Evolutionary conservation across 1,140 invertebrate species (phyloP), one percentile per base, ranked within the genome.

Genomic region (Hermetia illucens): DNA sequence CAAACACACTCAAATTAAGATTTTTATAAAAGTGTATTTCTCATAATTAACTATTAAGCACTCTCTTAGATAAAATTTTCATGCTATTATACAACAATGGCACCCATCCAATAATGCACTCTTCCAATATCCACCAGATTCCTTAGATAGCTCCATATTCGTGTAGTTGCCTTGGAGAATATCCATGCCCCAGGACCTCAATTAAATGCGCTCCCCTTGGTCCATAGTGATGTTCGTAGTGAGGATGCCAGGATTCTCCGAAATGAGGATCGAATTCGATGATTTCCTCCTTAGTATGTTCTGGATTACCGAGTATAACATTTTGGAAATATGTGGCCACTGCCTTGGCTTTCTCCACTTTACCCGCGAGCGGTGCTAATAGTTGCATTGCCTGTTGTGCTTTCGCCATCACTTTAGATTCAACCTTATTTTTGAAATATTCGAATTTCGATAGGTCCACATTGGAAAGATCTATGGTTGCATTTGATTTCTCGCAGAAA

Each of bases 211-310:
- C n/a, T 15, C 33, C 33, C 4, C 33, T 12, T 5, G 16, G 18
- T 17, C 33, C 33, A 15, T 34, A 34, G 12, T 17, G 33, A 34
- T 17, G 33, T 20, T 34, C 33, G 18, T 15, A 34, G 4, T 17
- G 5, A 5, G n/a, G n/a, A 4, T 17, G 33, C 18, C n/a, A 34
- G n/a, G n/a, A 12, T 5, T 34, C 33, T n/a, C n/a, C 33, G 4
- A 17, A 15, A 4, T 12, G 33, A 15, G 33, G 13, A 34, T 15
- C n/a, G 4, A 34, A 12, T 17, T 15, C 18, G 12, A 17, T 12
- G 20, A 34, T 20, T 3, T 10, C 12, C n/a, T 18, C 3, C 4
- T 17, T 19, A 18, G 16, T 19, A 15, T 34, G 5, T 3, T 12
- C 33, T 4, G 33, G n/a, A 17, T 34, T 15, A 15, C 33, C 33